A percentile compares a stretch with the other conserved stretches of the same genome.
phyloP scores from a whole-genome alignment of 2,888 invertebrate genomes.

The Cactoblastis cactorum region DNA sequence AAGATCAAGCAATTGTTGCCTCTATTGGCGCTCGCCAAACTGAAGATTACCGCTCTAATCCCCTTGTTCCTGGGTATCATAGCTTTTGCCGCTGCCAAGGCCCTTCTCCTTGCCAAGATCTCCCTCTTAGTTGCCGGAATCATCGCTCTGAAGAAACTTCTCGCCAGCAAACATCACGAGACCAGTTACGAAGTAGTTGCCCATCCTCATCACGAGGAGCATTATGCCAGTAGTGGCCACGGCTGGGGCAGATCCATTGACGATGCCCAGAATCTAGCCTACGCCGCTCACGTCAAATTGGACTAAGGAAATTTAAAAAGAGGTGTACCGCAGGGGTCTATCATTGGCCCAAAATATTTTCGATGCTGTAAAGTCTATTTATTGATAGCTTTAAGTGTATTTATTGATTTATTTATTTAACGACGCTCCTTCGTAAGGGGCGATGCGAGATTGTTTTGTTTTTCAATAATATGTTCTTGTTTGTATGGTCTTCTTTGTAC shows the following conservation, averaged over 20 bases:
- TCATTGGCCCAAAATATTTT: constrained; percentile 33
- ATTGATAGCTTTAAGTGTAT: constrained; percentile 58
- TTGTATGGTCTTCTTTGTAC: constrained; percentile 67
- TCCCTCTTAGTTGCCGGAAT: constrained; percentile 88
- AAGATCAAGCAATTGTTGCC: constrained; percentile 87
- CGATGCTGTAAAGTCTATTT: constrained; percentile 51
- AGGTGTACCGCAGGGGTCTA: constrained; percentile 31
- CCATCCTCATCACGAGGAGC: constrained; percentile 81
- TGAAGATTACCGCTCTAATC: constrained; percentile 88
- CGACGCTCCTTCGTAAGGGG: constrained; percentile 60
- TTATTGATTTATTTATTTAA: constrained; percentile 62
- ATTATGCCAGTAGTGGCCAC: constrained; percentile 68
- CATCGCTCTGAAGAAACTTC: constrained; percentile 83
- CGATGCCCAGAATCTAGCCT: constrained; percentile 79
- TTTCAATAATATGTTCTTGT: constrained; percentile 64
- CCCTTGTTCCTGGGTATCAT: constrained; percentile 86
- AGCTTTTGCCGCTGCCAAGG: constrained; percentile 91
- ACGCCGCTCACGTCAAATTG: constrained; percentile 74
- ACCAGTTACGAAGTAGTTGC: constrained; percentile 89
- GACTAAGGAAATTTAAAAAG: constrained; percentile 36
- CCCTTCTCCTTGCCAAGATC: constrained; percentile 89
- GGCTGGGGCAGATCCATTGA: constrained; percentile 84
- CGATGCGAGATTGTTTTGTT: constrained; percentile 45
- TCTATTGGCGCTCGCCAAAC: constrained; percentile 85
- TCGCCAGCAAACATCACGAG: constrained; percentile 83